Evolutionary conservation across 2,797 vertebrate species (phyloP).

Genomic region (Cynopterus sphinx): DNA sequence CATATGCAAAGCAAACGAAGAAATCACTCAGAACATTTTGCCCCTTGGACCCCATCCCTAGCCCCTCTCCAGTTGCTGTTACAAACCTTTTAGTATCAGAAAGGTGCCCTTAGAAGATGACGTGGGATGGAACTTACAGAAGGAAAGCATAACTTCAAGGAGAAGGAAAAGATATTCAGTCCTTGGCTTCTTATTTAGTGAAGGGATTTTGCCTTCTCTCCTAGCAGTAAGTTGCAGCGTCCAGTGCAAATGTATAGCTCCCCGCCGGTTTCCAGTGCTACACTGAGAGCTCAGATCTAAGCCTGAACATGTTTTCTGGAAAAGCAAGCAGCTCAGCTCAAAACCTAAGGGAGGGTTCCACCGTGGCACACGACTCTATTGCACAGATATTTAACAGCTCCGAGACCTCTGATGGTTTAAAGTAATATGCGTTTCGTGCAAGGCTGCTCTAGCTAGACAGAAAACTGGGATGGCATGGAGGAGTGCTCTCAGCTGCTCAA

Average conservation of each 20-base stretch:
- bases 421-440: conserved; percentile 56
- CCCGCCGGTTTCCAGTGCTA: conserved; percentile 61
- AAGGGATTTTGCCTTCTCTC: not conserved
- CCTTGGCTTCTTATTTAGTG: not conserved
- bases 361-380: conserved; percentile 68
- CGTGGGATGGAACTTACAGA: conserved; percentile 59
- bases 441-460: conserved; percentile 9
- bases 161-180: not conserved
- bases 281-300: conserved; percentile 32
- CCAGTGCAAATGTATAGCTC: conserved; percentile 49
- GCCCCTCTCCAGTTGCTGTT: conserved; percentile 1
- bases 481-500: conserved; percentile 34
- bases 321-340: conserved; percentile 74
- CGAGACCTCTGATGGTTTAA: conserved; percentile 72
- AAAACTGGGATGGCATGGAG: conserved; percentile 26
- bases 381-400: conserved; percentile 73
- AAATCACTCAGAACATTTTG: conserved; percentile 53
- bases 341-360: conserved; percentile 69
- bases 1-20: conserved; percentile 76
- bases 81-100: conserved; percentile 66
- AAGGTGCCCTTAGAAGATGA: conserved; percentile 63
- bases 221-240: conserved; percentile 67
- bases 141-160: conserved; percentile 62
- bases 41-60: not conserved
- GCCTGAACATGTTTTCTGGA: conserved; percentile 72